Evolutionary conservation across 2,888 invertebrate genomes (phyloP), one percentile per base, ranked within the genome.

Genomic region (Esperia sulphurella): DNA sequence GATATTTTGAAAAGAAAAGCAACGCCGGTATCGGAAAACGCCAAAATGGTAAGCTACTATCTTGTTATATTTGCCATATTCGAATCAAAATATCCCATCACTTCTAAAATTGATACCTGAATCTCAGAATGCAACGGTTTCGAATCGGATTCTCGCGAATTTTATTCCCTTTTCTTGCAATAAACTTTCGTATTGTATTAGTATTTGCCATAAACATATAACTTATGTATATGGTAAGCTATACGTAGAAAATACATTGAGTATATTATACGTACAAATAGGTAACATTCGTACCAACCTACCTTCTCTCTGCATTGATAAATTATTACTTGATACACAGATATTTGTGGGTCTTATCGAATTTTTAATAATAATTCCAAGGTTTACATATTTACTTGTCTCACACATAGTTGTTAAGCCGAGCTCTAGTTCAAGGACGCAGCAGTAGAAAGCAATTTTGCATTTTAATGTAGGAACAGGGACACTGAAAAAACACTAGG

Each of bases 11-110:
- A 55, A 60, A 55, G 65, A 72, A 72, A 65, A 69, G 64, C 70
- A 65, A 73, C 72, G 67, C 67, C 67, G 61, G 62, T 55, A 58
- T 60, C 62, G 57, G 50, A 55, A 61, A 63, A 48, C 50, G 58
- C 59, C 52, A 69, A 67, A 75, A 80, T 84, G 86, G 86, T 86
- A 68, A 75, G 82, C 51, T 45, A 31, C 28, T 41, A 12, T 7
- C 12, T 8, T 28, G 1, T n/a, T 12, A 3, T n/a, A 37, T 14
- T 28, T 6, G 21, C 8, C 28, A 37, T 9, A 13, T 21, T 28
- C 8, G 8, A 6, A 10, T 33, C 7, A 33, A 8, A 33, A 4
- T 33, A 10, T 33, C 2, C 8, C 2, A 8, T 4, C 2, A 10
- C 33, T 4, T 33, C 8, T 8, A 10, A 33, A 33, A 33, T 10